phyloP scores from a whole-genome alignment of 2,113 vertebrate species.

The Campylomormyrus tamandua region DNA sequence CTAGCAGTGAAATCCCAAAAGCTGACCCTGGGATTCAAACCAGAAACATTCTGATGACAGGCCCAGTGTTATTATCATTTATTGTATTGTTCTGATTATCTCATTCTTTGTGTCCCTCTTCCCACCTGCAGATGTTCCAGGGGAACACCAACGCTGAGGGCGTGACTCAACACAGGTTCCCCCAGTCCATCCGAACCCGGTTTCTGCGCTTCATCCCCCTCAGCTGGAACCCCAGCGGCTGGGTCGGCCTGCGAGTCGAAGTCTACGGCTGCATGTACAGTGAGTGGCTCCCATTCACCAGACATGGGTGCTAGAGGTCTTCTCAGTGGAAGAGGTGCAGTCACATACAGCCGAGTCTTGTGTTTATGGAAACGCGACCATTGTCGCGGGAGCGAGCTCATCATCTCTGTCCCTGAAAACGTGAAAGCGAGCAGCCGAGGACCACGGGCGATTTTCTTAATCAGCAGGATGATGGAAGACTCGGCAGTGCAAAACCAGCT shows the following conservation, averaged over 20 bases:
- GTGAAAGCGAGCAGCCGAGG: background rate
- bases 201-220: slow-evolving; percentile 82
- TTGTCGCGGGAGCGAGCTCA: background rate
- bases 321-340: background rate
- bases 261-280: slow-evolving; percentile 85
- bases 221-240: slow-evolving; percentile 72
- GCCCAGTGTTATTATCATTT: background rate
- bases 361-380: background rate
- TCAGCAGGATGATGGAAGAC: slow-evolving; percentile 22
- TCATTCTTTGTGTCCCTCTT: background rate
- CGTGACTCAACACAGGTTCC: slow-evolving; percentile 76
- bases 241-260: slow-evolving; percentile 78
- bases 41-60: background rate
- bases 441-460: slow-evolving; percentile 17
- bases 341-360: background rate
- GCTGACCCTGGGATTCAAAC: background rate
- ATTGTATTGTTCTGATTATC: background rate
- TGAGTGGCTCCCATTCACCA: slow-evolving; percentile 57
- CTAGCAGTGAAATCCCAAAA: background rate
- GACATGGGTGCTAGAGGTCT: background rate
- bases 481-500: slow-evolving; percentile 4
- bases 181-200: slow-evolving; percentile 72
- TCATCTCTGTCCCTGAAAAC: background rate
- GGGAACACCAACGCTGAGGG: slow-evolving; percentile 82
- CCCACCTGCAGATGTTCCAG: slow-evolving; percentile 64